Evolutionary conservation across 2,888 invertebrate genomes (phyloP), one percentile per base, ranked within the genome.

Genomic region (Drosophila subsilvestris): DNA sequence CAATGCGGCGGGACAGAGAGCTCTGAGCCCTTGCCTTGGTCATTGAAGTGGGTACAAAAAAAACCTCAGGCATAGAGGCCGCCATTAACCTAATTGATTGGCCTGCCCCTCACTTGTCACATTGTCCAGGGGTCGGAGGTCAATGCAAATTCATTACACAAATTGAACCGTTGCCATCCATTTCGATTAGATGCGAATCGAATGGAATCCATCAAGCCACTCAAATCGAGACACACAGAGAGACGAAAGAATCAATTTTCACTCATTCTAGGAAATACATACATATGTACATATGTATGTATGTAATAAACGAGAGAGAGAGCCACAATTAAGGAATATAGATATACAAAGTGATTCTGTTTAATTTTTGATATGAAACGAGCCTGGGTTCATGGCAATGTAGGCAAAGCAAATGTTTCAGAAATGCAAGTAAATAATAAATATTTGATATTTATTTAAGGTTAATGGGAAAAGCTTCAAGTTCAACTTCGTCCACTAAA

Each of bases 81-180:
- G 56, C 66, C 74, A 86, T 86, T 88, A 85, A 76, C 69, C 51
- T 76, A 86, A 88, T 85, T 86, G 78, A 78, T 78, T 75, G 63
- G 82, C 77, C 69, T 74, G 44, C 55, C 48, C 48, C 57, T 55
- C 56, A 60, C 45, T 62, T 69, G 48, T 47, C 42, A 63, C 49
- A 57, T 53, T 53, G 53, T 53, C 48, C 48, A 53, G n/a, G 25
- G 50, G 47, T 47, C 14, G 45, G 37, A 65, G 63, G 70, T 70
- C 63, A 63, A 58, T 73, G 65, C 63, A 86, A 76, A 78, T 75
- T 76, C 86, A 86, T 88, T 83, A 88, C 49, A 70, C 74, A 83
- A 84, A 88, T 88, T 80, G 75, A 73, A 56, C 54, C 32, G 42
- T 45, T 59, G 53, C 42, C 54, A 49, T 60, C 63, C 58, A 50